A percentile compares a stretch with the other conserved stretches of the same genome.
Evolutionary conservation across 2,797 vertebrate species (phyloP).

Genomic region (Hoplostethus atlanticus): DNA sequence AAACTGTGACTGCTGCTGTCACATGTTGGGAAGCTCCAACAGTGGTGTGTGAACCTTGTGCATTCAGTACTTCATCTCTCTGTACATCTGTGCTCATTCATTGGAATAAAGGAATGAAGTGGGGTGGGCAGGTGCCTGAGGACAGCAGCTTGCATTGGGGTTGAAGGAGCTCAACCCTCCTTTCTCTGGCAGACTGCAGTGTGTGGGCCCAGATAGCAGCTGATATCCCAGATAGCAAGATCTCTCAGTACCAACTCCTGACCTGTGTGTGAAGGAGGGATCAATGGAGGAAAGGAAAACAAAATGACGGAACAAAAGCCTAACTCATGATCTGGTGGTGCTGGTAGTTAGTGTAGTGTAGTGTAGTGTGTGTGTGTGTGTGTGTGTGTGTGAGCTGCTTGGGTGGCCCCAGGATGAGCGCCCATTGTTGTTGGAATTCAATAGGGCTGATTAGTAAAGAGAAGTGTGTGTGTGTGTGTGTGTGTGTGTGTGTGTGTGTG

Average conservation of each 20-base stretch:
- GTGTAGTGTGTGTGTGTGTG: not conserved
- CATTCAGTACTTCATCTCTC: no score
- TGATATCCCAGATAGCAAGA: conserved; percentile 68
- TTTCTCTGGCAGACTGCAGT: conserved; percentile 34
- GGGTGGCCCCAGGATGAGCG: conserved; percentile 86
- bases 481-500: conserved; percentile 48
- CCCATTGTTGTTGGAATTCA: conserved; percentile 84
- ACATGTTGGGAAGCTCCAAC: no score
- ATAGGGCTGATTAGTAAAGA: conserved; percentile 85
- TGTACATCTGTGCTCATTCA: not conserved
- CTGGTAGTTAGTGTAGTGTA: conserved; percentile 50
- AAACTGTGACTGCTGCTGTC: no score
- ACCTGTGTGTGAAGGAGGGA: conserved; percentile 75
- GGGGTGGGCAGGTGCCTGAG: not conserved
- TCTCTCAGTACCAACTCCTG: conserved; percentile 65
- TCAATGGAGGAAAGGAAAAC: conserved; percentile 72
- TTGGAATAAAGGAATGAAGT: not conserved
- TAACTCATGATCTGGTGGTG: conserved; percentile 81
- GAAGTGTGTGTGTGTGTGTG: conserved; percentile 62
- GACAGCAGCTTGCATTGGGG: conserved; percentile 9
- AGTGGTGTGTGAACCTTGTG: no score
- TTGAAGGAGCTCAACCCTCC: conserved; percentile 18
- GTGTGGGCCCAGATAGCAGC: conserved; percentile 66
- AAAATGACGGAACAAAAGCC: conserved; percentile 79
- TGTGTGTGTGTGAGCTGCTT: conserved; percentile 65